phyloP scores from a whole-genome alignment of 2,797 vertebrate species.

The Spinibarbus caldwelli region DNA sequence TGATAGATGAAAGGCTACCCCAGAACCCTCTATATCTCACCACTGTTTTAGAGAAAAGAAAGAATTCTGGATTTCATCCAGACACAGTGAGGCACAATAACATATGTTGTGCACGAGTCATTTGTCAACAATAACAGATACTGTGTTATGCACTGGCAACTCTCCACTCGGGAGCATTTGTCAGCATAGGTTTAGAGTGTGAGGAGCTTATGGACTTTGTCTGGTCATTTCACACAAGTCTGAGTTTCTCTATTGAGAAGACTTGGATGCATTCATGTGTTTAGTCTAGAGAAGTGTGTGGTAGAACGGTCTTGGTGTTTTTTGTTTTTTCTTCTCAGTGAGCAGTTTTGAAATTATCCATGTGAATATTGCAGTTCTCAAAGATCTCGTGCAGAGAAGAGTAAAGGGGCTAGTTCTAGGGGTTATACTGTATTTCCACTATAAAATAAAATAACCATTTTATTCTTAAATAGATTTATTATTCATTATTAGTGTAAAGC shows the following conservation, averaged over 20 bases:
- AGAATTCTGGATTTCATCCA: background rate
- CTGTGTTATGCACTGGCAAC: conserved; percentile 22
- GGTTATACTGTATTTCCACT: background rate
- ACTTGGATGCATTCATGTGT: conserved; percentile 3
- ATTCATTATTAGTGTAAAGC: background rate
- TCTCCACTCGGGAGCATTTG: conserved; percentile 12
- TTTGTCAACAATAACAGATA: conserved; percentile 26
- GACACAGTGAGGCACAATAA: conserved; percentile 22
- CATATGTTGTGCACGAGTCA: conserved; percentile 11
- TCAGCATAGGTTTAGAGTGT: conserved; percentile 9
- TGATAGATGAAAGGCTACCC: background rate
- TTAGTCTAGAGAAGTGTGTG: conserved; percentile 24
- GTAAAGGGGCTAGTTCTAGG: background rate
- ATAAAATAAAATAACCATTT: background rate
- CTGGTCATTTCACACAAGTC: conserved; percentile 28
- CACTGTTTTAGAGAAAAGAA: background rate
- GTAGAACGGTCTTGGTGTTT: background rate
- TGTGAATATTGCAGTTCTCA: background rate
- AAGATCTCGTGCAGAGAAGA: background rate
- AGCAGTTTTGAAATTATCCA: background rate
- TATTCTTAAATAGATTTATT: background rate
- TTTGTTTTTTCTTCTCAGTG: background rate
- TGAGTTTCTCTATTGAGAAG: conserved; percentile 9
- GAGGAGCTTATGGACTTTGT: conserved; percentile 25
- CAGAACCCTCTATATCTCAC: background rate